A percentile compares a stretch with the other conserved stretches of the same genome.
phyloP scores from a whole-genome alignment of 2,888 invertebrate species.

The Drosophila limbata region DNA sequence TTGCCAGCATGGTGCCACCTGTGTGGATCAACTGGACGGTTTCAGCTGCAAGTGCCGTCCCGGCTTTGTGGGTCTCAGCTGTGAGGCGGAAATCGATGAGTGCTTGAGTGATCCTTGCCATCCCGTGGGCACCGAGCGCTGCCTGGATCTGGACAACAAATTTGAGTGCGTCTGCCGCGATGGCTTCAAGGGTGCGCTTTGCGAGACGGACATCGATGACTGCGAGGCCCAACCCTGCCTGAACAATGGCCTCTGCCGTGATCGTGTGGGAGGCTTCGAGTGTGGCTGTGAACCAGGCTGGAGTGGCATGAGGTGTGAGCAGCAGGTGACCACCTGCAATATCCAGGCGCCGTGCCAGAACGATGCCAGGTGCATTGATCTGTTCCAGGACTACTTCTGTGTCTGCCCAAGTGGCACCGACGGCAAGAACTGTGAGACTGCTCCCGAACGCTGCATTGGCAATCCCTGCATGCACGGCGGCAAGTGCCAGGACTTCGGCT shows the following conservation, averaged over 20 bases:
- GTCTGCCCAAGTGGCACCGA: slow-evolving; percentile 96
- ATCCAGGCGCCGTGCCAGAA: slow-evolving; percentile 94
- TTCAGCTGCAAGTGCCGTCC: slow-evolving; percentile 97
- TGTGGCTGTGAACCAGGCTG: slow-evolving; percentile 94
- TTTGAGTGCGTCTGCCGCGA: slow-evolving; percentile 95
- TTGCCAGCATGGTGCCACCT: slow-evolving; percentile 96
- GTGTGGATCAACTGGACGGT: slow-evolving; percentile 94
- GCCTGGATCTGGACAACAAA: slow-evolving; percentile 94
- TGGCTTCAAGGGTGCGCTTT: slow-evolving; percentile 93
- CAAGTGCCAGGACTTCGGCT: slow-evolving; percentile 97
- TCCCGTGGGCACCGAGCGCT: slow-evolving; percentile 94
- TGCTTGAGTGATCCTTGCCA: slow-evolving; percentile 96
- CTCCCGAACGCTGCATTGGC: slow-evolving; percentile 91
- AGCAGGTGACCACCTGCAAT: slow-evolving; percentile 94
- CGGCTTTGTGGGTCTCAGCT: slow-evolving; percentile 96
- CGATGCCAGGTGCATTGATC: slow-evolving; percentile 94
- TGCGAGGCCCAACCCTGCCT: slow-evolving; percentile 94
- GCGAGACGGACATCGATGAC: slow-evolving; percentile 95
- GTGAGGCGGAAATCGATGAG: slow-evolving; percentile 97
- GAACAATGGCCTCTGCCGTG: slow-evolving; percentile 95
- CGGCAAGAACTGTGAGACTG: slow-evolving; percentile 98
- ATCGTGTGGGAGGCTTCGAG: slow-evolving; percentile 93
- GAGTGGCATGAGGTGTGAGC: slow-evolving; percentile 94
- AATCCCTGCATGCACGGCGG: slow-evolving; percentile 97
- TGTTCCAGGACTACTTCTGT: slow-evolving; percentile 90